A percentile compares a stretch with the other conserved stretches of the same genome.
Evolutionary conservation across 2,797 vertebrate species (phyloP).

Genomic region (Lacerta bilineata): DNA sequence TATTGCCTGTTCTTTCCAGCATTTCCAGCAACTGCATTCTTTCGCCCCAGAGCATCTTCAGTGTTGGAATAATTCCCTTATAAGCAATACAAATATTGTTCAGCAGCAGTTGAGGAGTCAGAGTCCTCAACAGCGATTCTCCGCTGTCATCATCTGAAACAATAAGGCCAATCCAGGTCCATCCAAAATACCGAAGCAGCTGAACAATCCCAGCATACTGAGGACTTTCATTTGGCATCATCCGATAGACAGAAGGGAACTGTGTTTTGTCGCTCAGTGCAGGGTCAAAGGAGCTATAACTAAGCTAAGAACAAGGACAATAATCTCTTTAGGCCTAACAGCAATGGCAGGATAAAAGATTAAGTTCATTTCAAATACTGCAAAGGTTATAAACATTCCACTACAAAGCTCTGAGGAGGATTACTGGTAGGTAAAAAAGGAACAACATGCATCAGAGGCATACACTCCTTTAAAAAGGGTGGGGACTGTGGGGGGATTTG

Average conservation of each 20-base stretch:
- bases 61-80: neutral
- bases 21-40: neutral
- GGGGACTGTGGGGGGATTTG: too few relatives aligned
- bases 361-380: too few relatives aligned
- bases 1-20: neutral
- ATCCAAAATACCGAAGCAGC: constrained; percentile 2
- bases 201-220: neutral
- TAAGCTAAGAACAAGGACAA: neutral
- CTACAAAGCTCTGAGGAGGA: too few relatives aligned
- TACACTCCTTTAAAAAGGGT: too few relatives aligned
- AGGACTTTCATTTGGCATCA: neutral
- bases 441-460: too few relatives aligned
- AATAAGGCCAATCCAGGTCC: constrained; percentile 25
- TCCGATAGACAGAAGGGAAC: neutral
- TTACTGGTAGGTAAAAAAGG: too few relatives aligned
- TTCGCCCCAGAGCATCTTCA: neutral
- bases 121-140: neutral
- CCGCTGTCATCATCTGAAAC: neutral
- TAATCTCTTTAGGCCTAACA: neutral
- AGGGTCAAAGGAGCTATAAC: neutral
- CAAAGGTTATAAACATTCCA: too few relatives aligned
- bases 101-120: neutral
- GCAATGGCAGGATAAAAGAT: neutral
- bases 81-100: constrained; percentile 16
- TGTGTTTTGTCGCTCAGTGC: neutral